phyloP scores from a whole-genome alignment of 2,113 vertebrate species.

The Antechinus stuartii region DNA sequence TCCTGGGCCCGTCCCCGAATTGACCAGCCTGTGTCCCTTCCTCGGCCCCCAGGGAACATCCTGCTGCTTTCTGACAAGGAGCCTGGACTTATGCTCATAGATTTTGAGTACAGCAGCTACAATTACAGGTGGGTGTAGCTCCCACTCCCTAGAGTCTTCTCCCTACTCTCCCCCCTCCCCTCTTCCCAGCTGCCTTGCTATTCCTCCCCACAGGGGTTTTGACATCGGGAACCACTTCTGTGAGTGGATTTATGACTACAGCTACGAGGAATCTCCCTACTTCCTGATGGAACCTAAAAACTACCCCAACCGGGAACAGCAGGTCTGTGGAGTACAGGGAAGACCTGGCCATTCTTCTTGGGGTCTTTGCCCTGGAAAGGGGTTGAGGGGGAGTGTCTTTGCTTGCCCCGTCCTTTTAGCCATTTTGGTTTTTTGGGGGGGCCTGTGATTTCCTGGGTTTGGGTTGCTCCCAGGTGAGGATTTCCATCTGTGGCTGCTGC shows the following conservation, averaged over 20 bases:
- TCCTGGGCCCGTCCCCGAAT: not conserved
- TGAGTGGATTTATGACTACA: constrained; percentile 95
- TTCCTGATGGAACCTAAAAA: constrained; percentile 78
- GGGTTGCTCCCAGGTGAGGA: no score
- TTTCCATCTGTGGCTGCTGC: not conserved
- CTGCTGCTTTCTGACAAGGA: constrained; percentile 85
- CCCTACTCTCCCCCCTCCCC: not conserved
- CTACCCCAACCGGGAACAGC: constrained; percentile 91
- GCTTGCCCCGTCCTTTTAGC: not conserved
- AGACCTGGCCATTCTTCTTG: not conserved
- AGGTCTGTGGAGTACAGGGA: constrained; percentile 82
- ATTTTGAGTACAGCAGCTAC: constrained; percentile 98
- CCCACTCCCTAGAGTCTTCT: not conserved
- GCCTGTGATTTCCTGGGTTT: not conserved
- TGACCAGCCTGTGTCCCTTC: not conserved
- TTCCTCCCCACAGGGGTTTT: constrained; percentile 88
- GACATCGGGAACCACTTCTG: constrained; percentile 96
- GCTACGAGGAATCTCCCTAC: constrained; percentile 84
- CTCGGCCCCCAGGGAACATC: constrained; percentile 89
- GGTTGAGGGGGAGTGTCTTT: not conserved
- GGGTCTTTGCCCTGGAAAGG: not conserved
- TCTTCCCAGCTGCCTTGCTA: not conserved
- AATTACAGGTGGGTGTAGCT: constrained; percentile 90
- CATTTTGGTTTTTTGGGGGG: not conserved
- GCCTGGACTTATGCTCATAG: constrained; percentile 91